Percentiles rank a stretch among this genome's conserved stretches.
Evolutionary conservation across 2,888 invertebrate genomes (phyloP).

Genomic region (Sphinx pinastri): DNA sequence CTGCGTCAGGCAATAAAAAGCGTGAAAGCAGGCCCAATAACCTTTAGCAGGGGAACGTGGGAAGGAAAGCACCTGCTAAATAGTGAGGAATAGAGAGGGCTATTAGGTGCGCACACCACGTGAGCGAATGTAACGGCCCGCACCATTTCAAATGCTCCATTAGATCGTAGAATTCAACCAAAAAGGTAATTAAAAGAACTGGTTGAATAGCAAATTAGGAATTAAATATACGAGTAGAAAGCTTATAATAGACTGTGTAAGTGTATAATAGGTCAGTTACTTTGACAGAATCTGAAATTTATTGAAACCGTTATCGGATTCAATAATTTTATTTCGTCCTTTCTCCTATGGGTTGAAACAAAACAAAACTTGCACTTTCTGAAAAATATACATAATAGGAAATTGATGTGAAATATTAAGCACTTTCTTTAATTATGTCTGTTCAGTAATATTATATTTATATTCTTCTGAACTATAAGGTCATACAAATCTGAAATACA

Average conservation of each 20-base stretch:
- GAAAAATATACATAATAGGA: no score
- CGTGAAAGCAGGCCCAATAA: slow-evolving; percentile 81
- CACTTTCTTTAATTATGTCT: no score
- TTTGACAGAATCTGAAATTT: no score
- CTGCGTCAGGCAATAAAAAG: slow-evolving; percentile 83
- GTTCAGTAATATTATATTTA: not conserved
- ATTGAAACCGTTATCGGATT: no score
- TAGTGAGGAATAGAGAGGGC: slow-evolving; percentile 76
- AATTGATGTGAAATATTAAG: no score
- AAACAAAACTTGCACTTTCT: no score
- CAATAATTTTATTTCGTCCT: no score
- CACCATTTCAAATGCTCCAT: slow-evolving; percentile 65
- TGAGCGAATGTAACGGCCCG: slow-evolving; percentile 68
- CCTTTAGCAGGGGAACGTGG: slow-evolving; percentile 77
- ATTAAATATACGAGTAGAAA: no score
- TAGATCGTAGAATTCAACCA: slow-evolving; percentile 39
- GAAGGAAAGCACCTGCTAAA: slow-evolving; percentile 72
- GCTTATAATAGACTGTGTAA: no score
- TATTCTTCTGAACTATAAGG: slow-evolving; percentile 16
- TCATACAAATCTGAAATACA: slow-evolving; percentile 51
- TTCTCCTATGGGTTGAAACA: no score
- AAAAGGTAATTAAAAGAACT: slow-evolving; percentile 10
- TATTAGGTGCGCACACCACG: slow-evolving; percentile 73
- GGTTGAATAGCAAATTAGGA: no score
- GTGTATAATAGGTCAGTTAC: no score